Evolutionary conservation across 1,140 invertebrate species (phyloP).

Genomic region (Ooceraea biroi): DNA sequence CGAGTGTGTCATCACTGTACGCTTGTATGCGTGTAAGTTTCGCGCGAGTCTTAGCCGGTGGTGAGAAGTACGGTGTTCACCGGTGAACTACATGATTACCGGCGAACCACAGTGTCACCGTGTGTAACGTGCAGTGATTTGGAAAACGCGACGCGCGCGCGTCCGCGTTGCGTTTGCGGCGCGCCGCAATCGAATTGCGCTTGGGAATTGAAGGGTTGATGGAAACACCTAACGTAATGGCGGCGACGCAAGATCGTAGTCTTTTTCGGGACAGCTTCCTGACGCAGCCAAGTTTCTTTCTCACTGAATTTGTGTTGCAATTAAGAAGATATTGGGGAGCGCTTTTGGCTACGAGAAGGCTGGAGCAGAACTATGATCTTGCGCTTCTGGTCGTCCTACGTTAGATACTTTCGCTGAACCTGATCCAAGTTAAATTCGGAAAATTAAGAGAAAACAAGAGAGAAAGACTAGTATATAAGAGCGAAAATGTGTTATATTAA

Average conservation of each 20-base stretch:
- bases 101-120: slow-evolving; percentile 25
- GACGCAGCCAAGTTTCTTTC: background rate
- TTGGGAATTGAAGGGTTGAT: slow-evolving; percentile 32
- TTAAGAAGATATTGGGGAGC: too few species aligned
- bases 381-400: background rate
- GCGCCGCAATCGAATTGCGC: slow-evolving; percentile 36
- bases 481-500: background rate
- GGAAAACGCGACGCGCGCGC: slow-evolving; percentile 13
- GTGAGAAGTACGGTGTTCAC: background rate
- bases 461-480: background rate
- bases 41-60: slow-evolving; percentile 24
- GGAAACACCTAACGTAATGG: slow-evolving; percentile 28
- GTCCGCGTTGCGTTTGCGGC: slow-evolving; percentile 34
- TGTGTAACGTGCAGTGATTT: slow-evolving; percentile 16
- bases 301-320: background rate
- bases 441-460: background rate
- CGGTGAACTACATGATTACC: background rate
- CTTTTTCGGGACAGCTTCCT: background rate
- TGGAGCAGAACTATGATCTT: slow-evolving; percentile 13
- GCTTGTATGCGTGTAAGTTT: slow-evolving; percentile 29
- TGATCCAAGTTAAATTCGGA: slow-evolving; percentile 11
- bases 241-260: slow-evolving; percentile 22
- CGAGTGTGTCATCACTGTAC: slow-evolving; percentile 45
- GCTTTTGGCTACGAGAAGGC: background rate
- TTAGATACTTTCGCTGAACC: slow-evolving; percentile 34